These are phyloP conservation scores for Dunckerocampus dactyliophorus DNA, from an alignment of 2,113 vertebrate species.

Conservation along the genomic window DNA sequence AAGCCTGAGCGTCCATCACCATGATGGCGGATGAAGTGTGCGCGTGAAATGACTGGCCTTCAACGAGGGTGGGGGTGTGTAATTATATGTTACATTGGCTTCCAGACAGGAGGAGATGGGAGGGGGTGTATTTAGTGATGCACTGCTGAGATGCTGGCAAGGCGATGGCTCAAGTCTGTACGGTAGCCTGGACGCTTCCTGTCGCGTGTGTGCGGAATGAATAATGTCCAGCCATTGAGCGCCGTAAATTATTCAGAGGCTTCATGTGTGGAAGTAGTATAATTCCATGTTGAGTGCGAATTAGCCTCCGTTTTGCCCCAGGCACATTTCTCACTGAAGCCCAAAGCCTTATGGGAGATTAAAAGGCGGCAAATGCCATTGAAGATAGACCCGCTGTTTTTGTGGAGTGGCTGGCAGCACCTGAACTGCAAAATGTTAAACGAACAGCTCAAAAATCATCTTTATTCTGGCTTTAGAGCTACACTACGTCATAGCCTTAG, in stretches of 20 bases:
- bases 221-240: constrained; percentile 54
- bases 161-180: constrained; percentile 42
- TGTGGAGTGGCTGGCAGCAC: constrained; percentile 25
- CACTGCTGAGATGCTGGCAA: constrained; percentile 58
- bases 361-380: constrained; percentile 43
- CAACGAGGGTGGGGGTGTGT: constrained; percentile 51
- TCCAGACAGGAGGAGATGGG: constrained; percentile 54
- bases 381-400: constrained; percentile 31
- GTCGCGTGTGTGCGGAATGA: constrained; percentile 38
- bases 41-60: constrained; percentile 65
- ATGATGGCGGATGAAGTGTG: constrained; percentile 63
- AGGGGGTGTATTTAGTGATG: constrained; percentile 61
- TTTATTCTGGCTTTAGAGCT: too few species aligned
- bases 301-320: constrained; percentile 49
- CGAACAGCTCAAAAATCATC: too few species aligned
- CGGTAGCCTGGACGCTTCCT: constrained; percentile 21
- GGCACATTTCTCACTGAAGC: constrained; percentile 52
- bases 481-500: too few species aligned
- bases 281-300: constrained; percentile 64
- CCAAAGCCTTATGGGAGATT: constrained; percentile 59
- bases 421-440: not conserved
- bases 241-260: constrained; percentile 65
- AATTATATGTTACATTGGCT: constrained; percentile 68
- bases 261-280: constrained; percentile 66
- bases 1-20: constrained; percentile 34